Percentiles rank a stretch among this genome's conserved stretches.
These are phyloP conservation scores for Pygmarrhopalites habei DNA, from an alignment of 1,140 invertebrate species.

Conservation along the genomic window DNA sequence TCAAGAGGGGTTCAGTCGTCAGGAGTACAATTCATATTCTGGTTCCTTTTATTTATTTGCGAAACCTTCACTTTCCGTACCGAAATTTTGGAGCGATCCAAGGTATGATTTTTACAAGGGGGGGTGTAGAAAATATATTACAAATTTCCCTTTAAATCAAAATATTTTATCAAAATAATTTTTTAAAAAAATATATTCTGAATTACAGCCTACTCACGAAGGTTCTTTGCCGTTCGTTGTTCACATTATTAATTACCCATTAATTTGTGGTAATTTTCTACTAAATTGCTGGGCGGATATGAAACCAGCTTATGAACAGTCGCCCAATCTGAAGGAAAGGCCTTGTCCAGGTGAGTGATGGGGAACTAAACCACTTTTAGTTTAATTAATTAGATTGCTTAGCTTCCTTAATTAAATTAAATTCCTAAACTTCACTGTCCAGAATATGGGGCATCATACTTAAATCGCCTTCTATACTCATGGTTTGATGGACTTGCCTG, in stretches of 20 bases:
- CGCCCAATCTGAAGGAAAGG: no score
- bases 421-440: no score
- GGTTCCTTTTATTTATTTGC: conserved; percentile 64
- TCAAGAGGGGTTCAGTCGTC: conserved; percentile 79
- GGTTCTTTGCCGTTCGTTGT: conserved; percentile 7
- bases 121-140: neutral
- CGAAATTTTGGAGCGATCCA: no score
- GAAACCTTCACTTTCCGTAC: conserved; percentile 66
- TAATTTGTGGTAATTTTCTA: conserved; percentile 63
- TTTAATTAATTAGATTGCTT: no score
- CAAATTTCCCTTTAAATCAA: neutral
- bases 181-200: no score
- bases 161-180: no score
- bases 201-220: neutral
- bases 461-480: conserved; percentile 78
- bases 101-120: neutral
- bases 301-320: conserved; percentile 59
- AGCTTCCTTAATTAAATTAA: no score
- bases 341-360: no score
- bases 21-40: conserved; percentile 80
- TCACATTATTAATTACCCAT: conserved; percentile 56
- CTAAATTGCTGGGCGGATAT: conserved; percentile 75
- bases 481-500: conserved; percentile 85
- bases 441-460: conserved; percentile 74
- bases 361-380: no score